Percentiles rank a stretch among this genome's conserved stretches.
Conservation (phyloP, 2,888 invertebrate genomes). For the Trileptium ribeirensis region DNA sequence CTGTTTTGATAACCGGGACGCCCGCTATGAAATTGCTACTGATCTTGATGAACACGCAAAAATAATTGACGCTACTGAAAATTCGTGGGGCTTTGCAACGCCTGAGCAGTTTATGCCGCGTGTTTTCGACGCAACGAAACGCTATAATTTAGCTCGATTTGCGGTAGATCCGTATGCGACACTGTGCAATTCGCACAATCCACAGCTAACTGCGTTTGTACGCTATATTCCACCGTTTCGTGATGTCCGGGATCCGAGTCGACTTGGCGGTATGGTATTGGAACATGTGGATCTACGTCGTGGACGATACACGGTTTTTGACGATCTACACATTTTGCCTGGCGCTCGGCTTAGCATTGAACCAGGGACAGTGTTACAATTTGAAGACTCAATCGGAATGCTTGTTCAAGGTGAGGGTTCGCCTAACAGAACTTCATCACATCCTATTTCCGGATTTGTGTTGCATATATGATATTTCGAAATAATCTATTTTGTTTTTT, state of each 20-base stretch:
- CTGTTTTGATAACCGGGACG: conserved; percentile 76
- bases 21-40: conserved; percentile 87
- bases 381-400: conserved; percentile 85
- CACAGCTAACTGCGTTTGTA: conserved; percentile 61
- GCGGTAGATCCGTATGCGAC: conserved; percentile 80
- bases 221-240: conserved; percentile 46
- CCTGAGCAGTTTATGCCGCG: conserved; percentile 48
- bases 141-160: conserved; percentile 56
- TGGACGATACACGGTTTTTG: conserved; percentile 80
- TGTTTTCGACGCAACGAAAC: conserved; percentile 54
- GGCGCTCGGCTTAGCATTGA: conserved; percentile 81
- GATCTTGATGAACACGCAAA: conserved; percentile 89
- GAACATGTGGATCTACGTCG: conserved; percentile 61
- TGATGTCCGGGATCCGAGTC: conserved; percentile 42
- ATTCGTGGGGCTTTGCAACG: conserved; percentile 69
- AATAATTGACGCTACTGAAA: conserved; percentile 82
- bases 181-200: conserved; percentile 79
- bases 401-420: conserved; percentile 93
- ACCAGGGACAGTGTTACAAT: conserved; percentile 75
- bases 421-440: no score
- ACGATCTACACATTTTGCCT: conserved; percentile 86
- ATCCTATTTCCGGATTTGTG: no score
- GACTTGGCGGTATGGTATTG: conserved; percentile 84
- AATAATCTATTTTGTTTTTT: no score
- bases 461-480: no score